Evolutionary conservation across 2,797 vertebrate species (phyloP).

Genomic region (Centroberyx gerrardi): DNA sequence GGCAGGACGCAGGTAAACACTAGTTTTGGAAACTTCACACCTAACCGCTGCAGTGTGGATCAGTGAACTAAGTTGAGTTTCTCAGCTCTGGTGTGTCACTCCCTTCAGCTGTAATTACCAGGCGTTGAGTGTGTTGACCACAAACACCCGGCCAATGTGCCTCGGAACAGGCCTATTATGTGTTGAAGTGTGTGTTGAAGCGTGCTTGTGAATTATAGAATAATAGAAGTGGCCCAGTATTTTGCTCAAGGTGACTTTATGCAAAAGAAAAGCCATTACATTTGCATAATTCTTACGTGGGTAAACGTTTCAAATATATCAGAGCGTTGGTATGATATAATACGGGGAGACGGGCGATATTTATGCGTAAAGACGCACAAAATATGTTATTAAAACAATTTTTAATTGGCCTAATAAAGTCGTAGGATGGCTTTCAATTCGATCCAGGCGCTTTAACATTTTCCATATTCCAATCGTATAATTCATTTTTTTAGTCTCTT

Average conservation of each 20-base stretch:
- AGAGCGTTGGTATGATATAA: not conserved
- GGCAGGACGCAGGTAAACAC: constrained; percentile 91
- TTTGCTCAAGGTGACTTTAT: not conserved
- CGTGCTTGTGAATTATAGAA: not conserved
- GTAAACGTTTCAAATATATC: not conserved
- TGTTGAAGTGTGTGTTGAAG: not conserved
- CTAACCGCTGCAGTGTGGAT: constrained; percentile 10
- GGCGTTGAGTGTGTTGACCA: not conserved
- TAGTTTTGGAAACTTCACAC: constrained; percentile 56
- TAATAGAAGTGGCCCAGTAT: not conserved
- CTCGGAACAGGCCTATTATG: no score
- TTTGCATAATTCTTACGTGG: not conserved
- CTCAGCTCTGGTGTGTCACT: constrained; percentile 7
- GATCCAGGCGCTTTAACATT: no score
- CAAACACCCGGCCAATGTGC: not conserved
- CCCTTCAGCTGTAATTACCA: constrained; percentile 1
- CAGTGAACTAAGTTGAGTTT: constrained; percentile 14
- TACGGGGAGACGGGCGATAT: no score
- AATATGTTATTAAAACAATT: no score
- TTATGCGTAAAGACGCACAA: not conserved
- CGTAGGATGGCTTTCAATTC: no score
- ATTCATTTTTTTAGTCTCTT: not conserved
- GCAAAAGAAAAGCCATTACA: not conserved
- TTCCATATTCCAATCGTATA: not conserved
- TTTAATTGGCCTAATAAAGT: not conserved